Percentiles rank a stretch among this genome's conserved stretches.
These are phyloP conservation scores for Elanoides forficatus DNA, from an alignment of 2,113 vertebrate genomes.

Conservation along the genomic window DNA sequence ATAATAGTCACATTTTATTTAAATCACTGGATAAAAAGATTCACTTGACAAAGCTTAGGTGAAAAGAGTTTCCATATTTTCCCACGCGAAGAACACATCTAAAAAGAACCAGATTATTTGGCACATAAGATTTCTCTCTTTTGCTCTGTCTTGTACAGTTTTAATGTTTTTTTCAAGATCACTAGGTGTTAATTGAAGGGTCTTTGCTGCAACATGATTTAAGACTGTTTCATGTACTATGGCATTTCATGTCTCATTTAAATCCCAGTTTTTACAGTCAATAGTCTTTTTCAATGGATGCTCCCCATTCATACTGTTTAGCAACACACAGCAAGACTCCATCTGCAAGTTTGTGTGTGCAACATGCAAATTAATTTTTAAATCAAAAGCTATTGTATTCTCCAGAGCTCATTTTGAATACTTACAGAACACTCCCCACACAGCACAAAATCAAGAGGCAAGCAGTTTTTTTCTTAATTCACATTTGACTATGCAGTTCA, in stretches of 20 bases:
- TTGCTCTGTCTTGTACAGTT: background rate
- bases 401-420: slow-evolving; percentile 3
- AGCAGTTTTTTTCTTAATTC: background rate
- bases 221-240: background rate
- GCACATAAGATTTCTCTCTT: background rate
- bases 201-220: background rate
- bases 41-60: background rate
- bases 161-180: background rate
- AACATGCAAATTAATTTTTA: slow-evolving; percentile 19
- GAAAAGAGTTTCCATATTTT: background rate
- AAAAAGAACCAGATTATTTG: background rate
- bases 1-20: background rate
- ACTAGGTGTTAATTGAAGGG: background rate
- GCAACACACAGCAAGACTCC: slow-evolving; percentile 24
- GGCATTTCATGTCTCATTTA: slow-evolving; percentile 13
- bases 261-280: background rate
- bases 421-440: background rate
- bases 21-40: background rate
- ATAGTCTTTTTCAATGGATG: background rate
- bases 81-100: background rate
- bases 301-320: background rate
- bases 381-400: background rate
- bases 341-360: slow-evolving; percentile 5
- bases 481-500: background rate
- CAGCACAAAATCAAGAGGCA: slow-evolving; percentile 21